phyloP scores from a whole-genome alignment of 2,888 invertebrate genomes.

The Sympetrum striolatum region DNA sequence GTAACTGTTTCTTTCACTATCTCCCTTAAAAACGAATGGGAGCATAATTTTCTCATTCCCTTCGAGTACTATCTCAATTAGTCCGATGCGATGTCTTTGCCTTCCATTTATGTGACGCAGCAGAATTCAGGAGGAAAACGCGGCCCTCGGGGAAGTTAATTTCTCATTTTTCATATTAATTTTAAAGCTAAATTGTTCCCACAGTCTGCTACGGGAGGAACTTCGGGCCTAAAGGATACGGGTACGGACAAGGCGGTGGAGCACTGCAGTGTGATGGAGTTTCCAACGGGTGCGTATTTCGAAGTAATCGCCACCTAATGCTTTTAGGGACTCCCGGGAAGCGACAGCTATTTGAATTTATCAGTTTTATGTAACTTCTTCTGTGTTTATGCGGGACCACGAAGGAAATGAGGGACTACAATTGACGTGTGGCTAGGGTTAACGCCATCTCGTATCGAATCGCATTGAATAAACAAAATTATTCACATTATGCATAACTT shows the following conservation, averaged over 20 bases:
- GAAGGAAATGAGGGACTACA: no score
- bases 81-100: background rate
- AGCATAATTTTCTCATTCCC: background rate
- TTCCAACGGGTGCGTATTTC: slow-evolving; percentile 17
- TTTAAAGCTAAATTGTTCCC: slow-evolving; percentile 49
- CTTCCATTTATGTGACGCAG: background rate
- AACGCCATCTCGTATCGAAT: no score
- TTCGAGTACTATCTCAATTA: slow-evolving; percentile 4
- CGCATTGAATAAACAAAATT: no score
- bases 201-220: slow-evolving; percentile 95
- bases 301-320: background rate
- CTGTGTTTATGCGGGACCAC: background rate
- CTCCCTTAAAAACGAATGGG: background rate
- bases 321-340: slow-evolving; percentile 27
- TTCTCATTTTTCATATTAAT: background rate
- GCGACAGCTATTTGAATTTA: slow-evolving; percentile 10
- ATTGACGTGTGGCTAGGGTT: no score
- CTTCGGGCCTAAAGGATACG: slow-evolving; percentile 97
- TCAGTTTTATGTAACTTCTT: background rate
- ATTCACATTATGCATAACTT: no score
- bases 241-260: slow-evolving; percentile 96
- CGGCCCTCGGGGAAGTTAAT: background rate
- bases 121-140: background rate
- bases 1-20: background rate
- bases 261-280: slow-evolving; percentile 83